Evolutionary conservation across 2,113 vertebrate genomes (phyloP), one percentile per base, ranked within the genome.

Genomic region (Blennius ocellaris): DNA sequence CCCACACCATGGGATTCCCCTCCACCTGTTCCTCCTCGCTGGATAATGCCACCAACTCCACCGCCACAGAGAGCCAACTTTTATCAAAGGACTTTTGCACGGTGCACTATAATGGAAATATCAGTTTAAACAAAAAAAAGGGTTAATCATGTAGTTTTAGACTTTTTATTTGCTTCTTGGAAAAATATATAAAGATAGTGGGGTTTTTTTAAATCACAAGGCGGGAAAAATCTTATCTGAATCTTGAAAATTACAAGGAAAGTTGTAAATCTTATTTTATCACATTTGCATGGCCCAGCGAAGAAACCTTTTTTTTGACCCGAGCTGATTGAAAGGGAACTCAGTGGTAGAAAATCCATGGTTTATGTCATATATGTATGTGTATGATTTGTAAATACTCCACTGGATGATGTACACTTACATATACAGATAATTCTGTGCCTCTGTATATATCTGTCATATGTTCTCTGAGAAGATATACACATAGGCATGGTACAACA

Each of bases 101-200:
- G 86, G 43, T 93, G 92, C 87, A 93, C 92, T 53, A 86, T 93
- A 76, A 93, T 93, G 92, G 92, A 92, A 84, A 92, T 93, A 88
- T 90, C 92, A 45, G 92, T 93, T 82, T 93, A 90, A n/a, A n/a
- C n/a, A n/a, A 87, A 62, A 59, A 71, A 77, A 60, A 21, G 37
- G 16, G 37, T 21, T 10, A 45, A 45, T 12, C 6, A 6, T 12
- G 45, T 48, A 52, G 30, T 10, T 58, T 6, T 57, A 39, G 47
- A 21, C 56, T 63, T 57, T 45, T n/a, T 60, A 2, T n/a, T 60
- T 30, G 40, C n/a, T 48, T 51, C 14, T 65, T 40, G 47, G 21
- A 57, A 45, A 56, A 37, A 21, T 38, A 45, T 14, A 53, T 10
- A 48, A 56, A 44, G 47, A 66, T 47, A 57, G n/a, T n/a, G n/a